Conservation (phyloP, 2,888 invertebrate genomes). For the Euplexia lucipara region DNA sequence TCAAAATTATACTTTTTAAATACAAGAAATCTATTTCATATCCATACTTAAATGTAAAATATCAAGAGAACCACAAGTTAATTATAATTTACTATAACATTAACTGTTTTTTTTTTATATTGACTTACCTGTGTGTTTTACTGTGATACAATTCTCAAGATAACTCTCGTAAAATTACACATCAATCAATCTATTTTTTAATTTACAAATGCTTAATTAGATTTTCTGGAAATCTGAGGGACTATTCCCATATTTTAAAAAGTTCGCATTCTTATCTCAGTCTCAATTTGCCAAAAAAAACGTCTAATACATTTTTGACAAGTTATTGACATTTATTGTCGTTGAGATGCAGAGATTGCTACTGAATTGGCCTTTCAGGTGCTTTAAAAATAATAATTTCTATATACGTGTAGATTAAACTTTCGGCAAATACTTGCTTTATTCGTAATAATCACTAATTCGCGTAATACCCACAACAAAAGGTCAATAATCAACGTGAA, state of each 20-base stretch:
- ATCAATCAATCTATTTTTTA: not conserved
- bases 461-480: not conserved
- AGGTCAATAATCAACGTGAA: not conserved
- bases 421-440: too few species aligned
- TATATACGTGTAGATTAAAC: not conserved
- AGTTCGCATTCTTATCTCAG: too few species aligned
- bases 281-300: too few species aligned
- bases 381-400: not conserved
- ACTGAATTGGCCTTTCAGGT: too few species aligned
- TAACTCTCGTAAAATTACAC: too few species aligned
- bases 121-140: not conserved
- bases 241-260: too few species aligned
- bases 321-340: too few species aligned
- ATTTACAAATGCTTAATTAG: not conserved
- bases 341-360: too few species aligned
- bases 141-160: not conserved
- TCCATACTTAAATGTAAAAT: constrained; percentile 10
- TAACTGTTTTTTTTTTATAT: not conserved
- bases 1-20: constrained; percentile 16
- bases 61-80: not conserved
- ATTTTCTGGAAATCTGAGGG: too few species aligned
- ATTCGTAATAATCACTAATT: too few species aligned
- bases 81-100: not conserved
- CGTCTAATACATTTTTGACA: too few species aligned
- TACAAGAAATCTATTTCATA: constrained; percentile 23